phyloP scores from a whole-genome alignment of 2,113 vertebrate genomes.

The Cebus imitator region DNA sequence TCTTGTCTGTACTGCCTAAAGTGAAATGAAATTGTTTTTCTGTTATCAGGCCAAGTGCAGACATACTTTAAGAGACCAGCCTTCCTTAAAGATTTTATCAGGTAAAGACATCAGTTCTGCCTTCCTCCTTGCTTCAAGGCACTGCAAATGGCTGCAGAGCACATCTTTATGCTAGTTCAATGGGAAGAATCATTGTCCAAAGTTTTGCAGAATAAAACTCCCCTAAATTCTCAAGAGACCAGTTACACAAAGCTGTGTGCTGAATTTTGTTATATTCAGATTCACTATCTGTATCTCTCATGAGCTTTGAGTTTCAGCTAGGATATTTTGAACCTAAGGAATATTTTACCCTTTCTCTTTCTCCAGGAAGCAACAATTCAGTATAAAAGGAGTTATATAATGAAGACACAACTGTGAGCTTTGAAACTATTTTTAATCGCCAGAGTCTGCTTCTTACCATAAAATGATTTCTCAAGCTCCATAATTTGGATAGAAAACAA shows the following conservation, averaged over 20 bases:
- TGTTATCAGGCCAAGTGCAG: slow-evolving; percentile 14
- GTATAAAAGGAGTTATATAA: slow-evolving; percentile 50
- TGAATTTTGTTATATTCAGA: neutral
- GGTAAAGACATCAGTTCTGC: neutral
- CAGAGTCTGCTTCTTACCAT: neutral
- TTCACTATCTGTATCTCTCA: neutral
- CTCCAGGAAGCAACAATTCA: neutral
- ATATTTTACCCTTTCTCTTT: slow-evolving; percentile 46
- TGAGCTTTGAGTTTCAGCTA: slow-evolving; percentile 17
- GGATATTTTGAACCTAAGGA: slow-evolving; percentile 28
- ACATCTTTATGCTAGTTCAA: neutral
- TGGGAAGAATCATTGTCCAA: neutral
- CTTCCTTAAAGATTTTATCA: slow-evolving; percentile 27
- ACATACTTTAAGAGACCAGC: neutral
- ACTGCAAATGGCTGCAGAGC: neutral
- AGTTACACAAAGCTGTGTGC: neutral
- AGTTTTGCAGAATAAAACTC: neutral
- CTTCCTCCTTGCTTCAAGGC: neutral
- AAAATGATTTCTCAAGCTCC: neutral
- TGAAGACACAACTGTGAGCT: neutral
- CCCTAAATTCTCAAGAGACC: neutral
- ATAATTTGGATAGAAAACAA: neutral
- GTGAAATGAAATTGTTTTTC: slow-evolving; percentile 49
- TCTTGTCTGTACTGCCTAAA: slow-evolving; percentile 46
- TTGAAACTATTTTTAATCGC: slow-evolving; percentile 43